Evolutionary conservation across 2,113 vertebrate genomes (phyloP).

Genomic region (Probosciger aterrimus): DNA sequence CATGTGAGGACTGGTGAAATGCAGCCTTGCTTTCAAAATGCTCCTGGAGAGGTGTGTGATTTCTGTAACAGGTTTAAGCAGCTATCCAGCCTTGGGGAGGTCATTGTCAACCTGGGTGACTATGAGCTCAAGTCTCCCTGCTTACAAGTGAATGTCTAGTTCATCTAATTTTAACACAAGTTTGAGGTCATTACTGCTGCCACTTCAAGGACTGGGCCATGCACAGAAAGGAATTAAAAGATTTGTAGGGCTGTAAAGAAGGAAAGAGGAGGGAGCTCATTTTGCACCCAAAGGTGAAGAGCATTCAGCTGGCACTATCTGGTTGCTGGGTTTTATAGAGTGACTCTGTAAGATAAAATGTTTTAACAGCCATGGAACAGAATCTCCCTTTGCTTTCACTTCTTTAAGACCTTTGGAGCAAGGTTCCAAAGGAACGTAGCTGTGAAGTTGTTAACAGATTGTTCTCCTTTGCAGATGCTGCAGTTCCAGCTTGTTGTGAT

Average conservation of each 20-base stretch:
- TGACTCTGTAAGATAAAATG: background rate
- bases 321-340: background rate
- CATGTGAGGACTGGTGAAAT: background rate
- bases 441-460: background rate
- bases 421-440: background rate
- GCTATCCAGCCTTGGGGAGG: background rate
- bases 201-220: background rate
- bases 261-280: background rate
- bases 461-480: conserved; percentile 71
- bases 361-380: background rate
- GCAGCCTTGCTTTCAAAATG: background rate
- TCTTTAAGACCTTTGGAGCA: background rate
- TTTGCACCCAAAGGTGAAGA: background rate
- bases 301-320: background rate
- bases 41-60: background rate
- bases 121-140: background rate
- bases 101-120: background rate
- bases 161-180: background rate
- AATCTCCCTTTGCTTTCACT: background rate
- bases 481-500: conserved; percentile 45
- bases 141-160: background rate
- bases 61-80: background rate
- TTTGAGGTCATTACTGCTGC: background rate
- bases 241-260: background rate
- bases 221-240: background rate